Evolutionary conservation across 2,113 vertebrate species (phyloP).

Genomic region (Atrichornis clamosus): DNA sequence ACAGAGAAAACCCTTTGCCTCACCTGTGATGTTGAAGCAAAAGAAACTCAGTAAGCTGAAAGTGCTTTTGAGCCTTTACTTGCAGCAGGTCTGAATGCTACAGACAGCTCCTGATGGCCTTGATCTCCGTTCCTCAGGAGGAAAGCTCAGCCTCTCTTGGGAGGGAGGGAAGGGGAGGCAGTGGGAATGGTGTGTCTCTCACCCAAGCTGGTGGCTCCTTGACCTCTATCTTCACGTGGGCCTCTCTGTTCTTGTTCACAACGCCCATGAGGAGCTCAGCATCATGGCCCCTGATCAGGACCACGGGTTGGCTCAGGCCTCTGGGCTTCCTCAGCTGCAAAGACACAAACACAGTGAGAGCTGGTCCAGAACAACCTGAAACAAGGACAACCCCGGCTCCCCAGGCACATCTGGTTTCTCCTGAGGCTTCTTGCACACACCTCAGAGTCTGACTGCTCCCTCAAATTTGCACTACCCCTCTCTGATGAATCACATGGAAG

Average conservation of each 20-base stretch:
- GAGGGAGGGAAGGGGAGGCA: not conserved
- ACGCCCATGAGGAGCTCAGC: slow-evolving; percentile 91
- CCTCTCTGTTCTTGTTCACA: slow-evolving; percentile 95
- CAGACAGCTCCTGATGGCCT: not conserved
- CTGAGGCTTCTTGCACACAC: not conserved
- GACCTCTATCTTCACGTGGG: slow-evolving; percentile 88
- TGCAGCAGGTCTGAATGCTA: not conserved
- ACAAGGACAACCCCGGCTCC: accelerated
- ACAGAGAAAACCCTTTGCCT: not conserved
- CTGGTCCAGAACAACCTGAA: not conserved
- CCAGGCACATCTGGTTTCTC: not conserved
- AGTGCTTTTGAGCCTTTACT: not conserved
- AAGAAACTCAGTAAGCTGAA: not conserved
- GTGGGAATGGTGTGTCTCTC: slow-evolving; percentile 28
- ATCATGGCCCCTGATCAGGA: slow-evolving; percentile 84
- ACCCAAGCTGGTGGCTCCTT: slow-evolving; percentile 85
- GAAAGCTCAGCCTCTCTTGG: not conserved
- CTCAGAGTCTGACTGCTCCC: not conserved
- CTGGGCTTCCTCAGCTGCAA: slow-evolving; percentile 81
- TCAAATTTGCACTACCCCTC: not conserved
- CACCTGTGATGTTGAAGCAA: accelerated
- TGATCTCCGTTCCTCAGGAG: not conserved
- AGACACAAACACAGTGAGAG: not conserved
- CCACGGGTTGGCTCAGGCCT: slow-evolving; percentile 85
- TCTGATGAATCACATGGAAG: not conserved